Evolutionary conservation across 2,888 invertebrate genomes (phyloP).

Genomic region (Nephrotoma appendiculata): DNA sequence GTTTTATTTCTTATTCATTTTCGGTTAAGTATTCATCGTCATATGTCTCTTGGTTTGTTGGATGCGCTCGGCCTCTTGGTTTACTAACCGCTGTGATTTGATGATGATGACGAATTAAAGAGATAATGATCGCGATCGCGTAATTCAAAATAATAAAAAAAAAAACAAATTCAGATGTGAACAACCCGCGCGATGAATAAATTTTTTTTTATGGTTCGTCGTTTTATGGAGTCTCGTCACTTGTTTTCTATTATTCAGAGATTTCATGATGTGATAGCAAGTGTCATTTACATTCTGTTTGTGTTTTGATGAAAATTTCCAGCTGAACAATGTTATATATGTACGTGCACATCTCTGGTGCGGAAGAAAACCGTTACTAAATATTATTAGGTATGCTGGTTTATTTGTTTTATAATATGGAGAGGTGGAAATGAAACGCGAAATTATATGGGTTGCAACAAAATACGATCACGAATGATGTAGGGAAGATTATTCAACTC

Average conservation of each 20-base stretch:
- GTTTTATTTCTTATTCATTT: background rate
- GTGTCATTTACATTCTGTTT: background rate
- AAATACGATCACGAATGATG: no score
- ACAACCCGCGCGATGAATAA: background rate
- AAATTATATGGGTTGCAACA: no score
- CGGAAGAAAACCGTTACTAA: no score
- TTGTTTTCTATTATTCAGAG: background rate
- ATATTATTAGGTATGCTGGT: no score
- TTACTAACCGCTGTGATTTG: background rate
- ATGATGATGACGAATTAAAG: background rate
- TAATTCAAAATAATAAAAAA: background rate
- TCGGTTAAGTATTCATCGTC: background rate
- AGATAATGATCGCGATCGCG: background rate
- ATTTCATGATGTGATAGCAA: background rate
- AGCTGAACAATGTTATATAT: no score
- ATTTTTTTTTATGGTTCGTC: background rate
- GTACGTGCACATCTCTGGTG: no score
- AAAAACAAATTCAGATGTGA: background rate
- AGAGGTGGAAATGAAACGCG: no score
- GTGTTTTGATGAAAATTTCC: background rate
- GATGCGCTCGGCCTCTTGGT: background rate
- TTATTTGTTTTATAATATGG: no score
- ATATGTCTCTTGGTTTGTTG: background rate
- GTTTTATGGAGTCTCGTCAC: background rate
- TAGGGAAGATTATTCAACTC: no score